Conservation (phyloP, 2,113 vertebrate species). For the Macroglossus sobrinus region DNA sequence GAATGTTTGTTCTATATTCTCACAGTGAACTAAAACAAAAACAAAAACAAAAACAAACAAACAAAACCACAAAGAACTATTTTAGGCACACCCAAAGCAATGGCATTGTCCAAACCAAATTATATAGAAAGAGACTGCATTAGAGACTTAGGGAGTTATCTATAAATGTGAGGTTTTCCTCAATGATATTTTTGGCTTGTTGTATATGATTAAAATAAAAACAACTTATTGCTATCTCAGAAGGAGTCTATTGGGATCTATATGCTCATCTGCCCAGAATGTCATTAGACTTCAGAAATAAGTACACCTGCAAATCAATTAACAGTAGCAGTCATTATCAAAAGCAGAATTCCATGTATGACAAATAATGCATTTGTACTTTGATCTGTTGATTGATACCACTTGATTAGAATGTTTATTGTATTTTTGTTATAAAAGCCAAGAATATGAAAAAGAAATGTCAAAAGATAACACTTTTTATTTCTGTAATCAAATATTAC, state of each 20-base stretch:
- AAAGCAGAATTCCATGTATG: not conserved
- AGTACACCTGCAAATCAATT: constrained; percentile 53
- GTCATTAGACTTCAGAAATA: constrained; percentile 56
- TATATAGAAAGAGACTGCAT: not conserved
- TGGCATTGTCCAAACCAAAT: not conserved
- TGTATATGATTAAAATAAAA: constrained; percentile 52
- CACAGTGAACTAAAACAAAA: not conserved
- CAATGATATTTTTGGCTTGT: constrained; percentile 20
- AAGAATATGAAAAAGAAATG: not conserved
- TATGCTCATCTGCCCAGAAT: not conserved
- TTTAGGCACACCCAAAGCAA: not conserved
- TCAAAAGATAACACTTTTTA: not conserved
- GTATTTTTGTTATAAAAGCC: not conserved
- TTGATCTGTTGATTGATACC: constrained; percentile 25
- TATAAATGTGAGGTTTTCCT: constrained; percentile 13
- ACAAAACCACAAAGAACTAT: not conserved
- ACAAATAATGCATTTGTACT: not conserved
- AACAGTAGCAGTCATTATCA: not conserved
- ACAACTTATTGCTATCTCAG: not conserved
- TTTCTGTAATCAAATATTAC: not conserved
- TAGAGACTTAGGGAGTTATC: not conserved
- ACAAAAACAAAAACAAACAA: too few relatives aligned
- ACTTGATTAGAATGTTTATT: not conserved
- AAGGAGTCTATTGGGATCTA: constrained; percentile 33
- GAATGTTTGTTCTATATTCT: not conserved